Conservation (phyloP, 2,888 invertebrate genomes). For the Cryptophagus acutangulus region DNA sequence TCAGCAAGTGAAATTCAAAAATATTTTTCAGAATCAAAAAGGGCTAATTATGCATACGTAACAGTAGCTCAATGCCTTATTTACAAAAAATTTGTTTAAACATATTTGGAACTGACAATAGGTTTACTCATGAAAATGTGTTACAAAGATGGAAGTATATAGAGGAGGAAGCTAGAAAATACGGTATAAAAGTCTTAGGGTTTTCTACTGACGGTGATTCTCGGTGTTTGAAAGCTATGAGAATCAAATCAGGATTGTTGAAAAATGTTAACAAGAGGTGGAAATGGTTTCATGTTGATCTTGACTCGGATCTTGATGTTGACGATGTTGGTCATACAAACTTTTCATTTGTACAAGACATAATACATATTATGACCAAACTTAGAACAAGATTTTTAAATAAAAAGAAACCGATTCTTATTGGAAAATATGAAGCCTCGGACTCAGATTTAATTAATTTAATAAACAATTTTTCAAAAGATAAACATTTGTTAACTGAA, state of each 20-base stretch:
- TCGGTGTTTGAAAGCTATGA: slow-evolving; percentile 7
- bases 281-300: not conserved
- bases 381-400: slow-evolving; percentile 9
- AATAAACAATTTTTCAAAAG: slow-evolving; percentile 4
- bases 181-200: not conserved
- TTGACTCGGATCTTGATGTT: not conserved
- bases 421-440: slow-evolving; percentile 2
- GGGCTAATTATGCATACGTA: not conserved
- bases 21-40: not conserved
- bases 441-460: slow-evolving; percentile 6
- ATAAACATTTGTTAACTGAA: slow-evolving; percentile 9
- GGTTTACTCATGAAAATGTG: slow-evolving; percentile 10
- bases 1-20: not conserved
- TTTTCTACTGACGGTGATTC: slow-evolving; percentile 1
- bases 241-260: not conserved
- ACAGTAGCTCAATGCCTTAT: not conserved
- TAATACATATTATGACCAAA: slow-evolving; percentile 13
- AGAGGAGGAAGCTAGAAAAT: not conserved
- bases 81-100: not conserved
- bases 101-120: slow-evolving; percentile 3
- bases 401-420: not conserved
- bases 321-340: too few relatives aligned
- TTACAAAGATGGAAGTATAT: not conserved
- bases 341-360: slow-evolving; percentile 8
- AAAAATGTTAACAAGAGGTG: not conserved